Conservation (phyloP, 1,140 invertebrate genomes). For the Tetraneura akinire region DNA sequence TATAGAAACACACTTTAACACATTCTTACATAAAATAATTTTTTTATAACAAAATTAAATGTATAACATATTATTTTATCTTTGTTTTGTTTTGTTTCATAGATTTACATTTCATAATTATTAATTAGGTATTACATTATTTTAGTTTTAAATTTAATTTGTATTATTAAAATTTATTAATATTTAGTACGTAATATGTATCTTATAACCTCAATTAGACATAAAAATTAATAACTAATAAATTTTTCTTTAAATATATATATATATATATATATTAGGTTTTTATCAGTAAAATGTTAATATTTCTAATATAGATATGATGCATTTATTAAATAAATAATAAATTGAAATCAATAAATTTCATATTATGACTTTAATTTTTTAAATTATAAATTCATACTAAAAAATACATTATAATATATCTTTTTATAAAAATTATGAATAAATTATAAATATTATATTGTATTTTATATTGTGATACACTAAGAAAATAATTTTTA, state of each 20-base stretch:
- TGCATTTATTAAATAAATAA: not conserved
- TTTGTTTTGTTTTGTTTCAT: too few relatives aligned
- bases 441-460: constrained; percentile 13
- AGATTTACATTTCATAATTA: too few relatives aligned
- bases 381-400: too few relatives aligned
- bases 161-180: too few relatives aligned
- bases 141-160: not conserved
- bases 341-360: not conserved
- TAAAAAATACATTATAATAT: too few relatives aligned
- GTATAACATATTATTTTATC: too few relatives aligned
- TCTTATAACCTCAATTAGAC: not conserved
- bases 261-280: too few relatives aligned
- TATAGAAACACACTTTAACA: not conserved
- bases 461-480: not conserved
- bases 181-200: too few relatives aligned
- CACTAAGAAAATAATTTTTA: not conserved
- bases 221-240: not conserved
- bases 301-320: not conserved
- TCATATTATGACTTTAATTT: not conserved
- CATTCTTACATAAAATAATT: not conserved
- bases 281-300: not conserved
- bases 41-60: too few relatives aligned
- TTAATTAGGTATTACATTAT: not conserved
- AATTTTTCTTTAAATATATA: not conserved
- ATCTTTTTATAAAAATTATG: too few relatives aligned